Percentiles rank a stretch among this genome's conserved stretches.
phyloP scores from a whole-genome alignment of 2,888 invertebrate genomes.

The Zaprionus obscuricornis region DNA sequence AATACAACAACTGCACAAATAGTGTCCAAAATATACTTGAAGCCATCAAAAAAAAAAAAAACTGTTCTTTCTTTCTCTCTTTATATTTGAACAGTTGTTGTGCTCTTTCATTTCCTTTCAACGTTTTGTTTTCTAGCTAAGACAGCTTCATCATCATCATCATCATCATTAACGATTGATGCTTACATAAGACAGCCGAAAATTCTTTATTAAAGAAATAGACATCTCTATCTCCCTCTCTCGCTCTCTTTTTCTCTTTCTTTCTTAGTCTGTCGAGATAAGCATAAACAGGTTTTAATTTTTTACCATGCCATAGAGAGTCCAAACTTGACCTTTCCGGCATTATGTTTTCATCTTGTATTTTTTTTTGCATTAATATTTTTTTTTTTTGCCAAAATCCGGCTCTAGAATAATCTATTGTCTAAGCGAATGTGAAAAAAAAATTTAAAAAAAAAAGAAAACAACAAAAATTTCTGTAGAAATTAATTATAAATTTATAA shows the following conservation, averaged over 20 bases:
- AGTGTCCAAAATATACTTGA: not conserved
- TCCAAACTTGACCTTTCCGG: conserved; percentile 60
- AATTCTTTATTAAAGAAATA: conserved; percentile 1
- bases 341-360: conserved; percentile 22
- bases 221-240: no score
- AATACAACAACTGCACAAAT: conserved; percentile 18
- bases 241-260: conserved; percentile 9
- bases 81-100: conserved; percentile 35
- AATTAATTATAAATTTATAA: conserved; percentile 26
- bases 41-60: no score
- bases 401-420: conserved; percentile 13
- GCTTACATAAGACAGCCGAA: not conserved
- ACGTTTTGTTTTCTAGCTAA: conserved; percentile 2
- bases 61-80: no score
- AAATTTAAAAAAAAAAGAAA: no score
- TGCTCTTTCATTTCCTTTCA: not conserved
- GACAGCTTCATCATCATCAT: not conserved
- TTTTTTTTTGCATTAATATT: not conserved
- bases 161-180: conserved; percentile 5
- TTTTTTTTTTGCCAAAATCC: conserved; percentile 1
- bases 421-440: no score
- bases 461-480: conserved; percentile 9
- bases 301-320: conserved; percentile 1
- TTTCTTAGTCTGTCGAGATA: not conserved
- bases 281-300: conserved; percentile 46